Evolutionary conservation across 1,140 invertebrate species (phyloP).

Genomic region (Sarcophaga peregrina): DNA sequence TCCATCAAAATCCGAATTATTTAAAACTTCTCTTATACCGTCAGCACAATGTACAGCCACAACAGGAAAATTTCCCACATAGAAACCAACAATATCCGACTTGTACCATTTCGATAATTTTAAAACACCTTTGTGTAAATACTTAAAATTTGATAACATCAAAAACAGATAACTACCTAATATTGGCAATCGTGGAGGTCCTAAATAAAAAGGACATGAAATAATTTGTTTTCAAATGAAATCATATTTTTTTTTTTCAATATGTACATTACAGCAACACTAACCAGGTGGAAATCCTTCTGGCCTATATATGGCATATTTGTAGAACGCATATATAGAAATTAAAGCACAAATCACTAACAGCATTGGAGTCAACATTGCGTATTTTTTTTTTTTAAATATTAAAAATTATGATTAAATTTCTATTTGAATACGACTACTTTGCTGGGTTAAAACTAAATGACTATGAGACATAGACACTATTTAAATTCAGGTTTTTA

Average conservation of each 20-base stretch:
- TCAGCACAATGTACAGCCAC: slow-evolving; percentile 64
- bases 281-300: slow-evolving; percentile 59
- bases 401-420: not conserved
- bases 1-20: slow-evolving; percentile 66
- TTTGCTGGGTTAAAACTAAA: not conserved
- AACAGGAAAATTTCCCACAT: slow-evolving; percentile 61
- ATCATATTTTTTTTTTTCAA: not conserved
- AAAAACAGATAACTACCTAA: slow-evolving; percentile 64
- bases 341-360: slow-evolving; percentile 46
- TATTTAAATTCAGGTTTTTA: no score
- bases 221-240: slow-evolving; percentile 28
- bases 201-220: slow-evolving; percentile 42
- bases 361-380: slow-evolving; percentile 53
- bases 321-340: slow-evolving; percentile 53
- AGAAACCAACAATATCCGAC: slow-evolving; percentile 67
- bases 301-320: slow-evolving; percentile 53
- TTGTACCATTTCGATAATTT: slow-evolving; percentile 63
- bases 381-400: slow-evolving; percentile 48
- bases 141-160: slow-evolving; percentile 58
- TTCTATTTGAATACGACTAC: not conserved
- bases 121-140: slow-evolving; percentile 59
- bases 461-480: no score
- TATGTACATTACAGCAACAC: slow-evolving; percentile 14
- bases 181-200: slow-evolving; percentile 59
- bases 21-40: slow-evolving; percentile 65